Conservation (phyloP, 1,140 invertebrate species). For the Cotesia chilonis region DNA sequence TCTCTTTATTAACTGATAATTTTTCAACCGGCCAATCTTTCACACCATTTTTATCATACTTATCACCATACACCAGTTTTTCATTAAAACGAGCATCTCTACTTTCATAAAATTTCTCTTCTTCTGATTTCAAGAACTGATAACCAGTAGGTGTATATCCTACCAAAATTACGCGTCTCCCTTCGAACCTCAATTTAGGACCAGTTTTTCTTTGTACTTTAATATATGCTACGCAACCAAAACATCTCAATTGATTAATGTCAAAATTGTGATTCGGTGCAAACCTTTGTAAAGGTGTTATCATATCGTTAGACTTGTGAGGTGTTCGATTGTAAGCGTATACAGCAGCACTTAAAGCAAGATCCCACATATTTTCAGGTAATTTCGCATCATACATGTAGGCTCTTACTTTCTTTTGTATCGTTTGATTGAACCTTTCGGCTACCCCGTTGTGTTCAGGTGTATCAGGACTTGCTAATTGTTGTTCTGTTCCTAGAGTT, state of each 20-base stretch:
- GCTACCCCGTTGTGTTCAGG: slow-evolving; percentile 55
- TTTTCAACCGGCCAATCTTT: slow-evolving; percentile 27
- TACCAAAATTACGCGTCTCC: slow-evolving; percentile 15
- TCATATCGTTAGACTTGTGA: slow-evolving; percentile 38
- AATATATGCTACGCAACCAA: slow-evolving; percentile 30
- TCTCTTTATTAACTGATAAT: slow-evolving; percentile 9
- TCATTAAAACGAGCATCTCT: slow-evolving; percentile 31
- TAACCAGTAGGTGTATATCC: slow-evolving; percentile 26
- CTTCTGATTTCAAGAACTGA: slow-evolving; percentile 16
- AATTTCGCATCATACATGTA: slow-evolving; percentile 48
- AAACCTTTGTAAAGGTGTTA: slow-evolving; percentile 14
- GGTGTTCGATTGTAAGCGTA: slow-evolving; percentile 48
- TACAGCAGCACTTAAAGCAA: slow-evolving; percentile 48
- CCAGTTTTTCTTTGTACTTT: slow-evolving; percentile 29
- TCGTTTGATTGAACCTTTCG: slow-evolving; percentile 54
- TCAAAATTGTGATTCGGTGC: slow-evolving; percentile 26
- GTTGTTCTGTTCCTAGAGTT: slow-evolving; percentile 27
- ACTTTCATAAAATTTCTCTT: slow-evolving; percentile 31
- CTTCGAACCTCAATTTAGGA: slow-evolving; percentile 20
- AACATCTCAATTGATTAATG: slow-evolving; percentile 27
- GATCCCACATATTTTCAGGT: slow-evolving; percentile 50
- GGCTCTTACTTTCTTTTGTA: slow-evolving; percentile 45
- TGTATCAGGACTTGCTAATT: slow-evolving; percentile 43
- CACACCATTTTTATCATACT: slow-evolving; percentile 13
- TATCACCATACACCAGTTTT: slow-evolving; percentile 25